These are phyloP conservation scores for Oncorhynchus clarkii DNA, from an alignment of 2,113 vertebrate species.

Conservation along the genomic window DNA sequence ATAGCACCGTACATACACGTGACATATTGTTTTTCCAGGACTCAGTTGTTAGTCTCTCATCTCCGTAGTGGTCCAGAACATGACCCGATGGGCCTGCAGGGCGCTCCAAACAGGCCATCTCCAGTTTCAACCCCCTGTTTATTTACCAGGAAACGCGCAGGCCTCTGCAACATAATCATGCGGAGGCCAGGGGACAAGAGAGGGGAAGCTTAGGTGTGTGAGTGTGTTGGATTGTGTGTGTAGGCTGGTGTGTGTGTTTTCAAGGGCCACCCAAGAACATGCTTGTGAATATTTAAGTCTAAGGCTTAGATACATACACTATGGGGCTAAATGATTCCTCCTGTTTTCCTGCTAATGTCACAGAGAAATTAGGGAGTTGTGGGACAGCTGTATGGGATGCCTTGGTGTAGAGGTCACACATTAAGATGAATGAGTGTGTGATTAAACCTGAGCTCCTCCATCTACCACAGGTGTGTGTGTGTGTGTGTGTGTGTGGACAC, in stretches of 20 bases:
- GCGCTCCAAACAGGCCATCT: conserved; percentile 27
- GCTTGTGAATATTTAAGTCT: not conserved
- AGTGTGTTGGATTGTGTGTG: not conserved
- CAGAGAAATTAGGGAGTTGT: not conserved
- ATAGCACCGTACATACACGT: not conserved
- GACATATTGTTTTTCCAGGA: not conserved
- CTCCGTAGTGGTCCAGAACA: not conserved
- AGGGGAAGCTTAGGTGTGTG: conserved; percentile 10
- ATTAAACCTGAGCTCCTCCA: not conserved
- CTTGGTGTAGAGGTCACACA: not conserved
- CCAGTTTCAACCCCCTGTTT: conserved; percentile 34
- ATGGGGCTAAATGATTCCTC: too few relatives aligned
- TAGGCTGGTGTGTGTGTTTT: not conserved
- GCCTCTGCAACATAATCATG: not conserved
- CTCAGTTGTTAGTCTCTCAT: not conserved
- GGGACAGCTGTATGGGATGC: not conserved
- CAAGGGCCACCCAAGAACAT: conserved; percentile 22
- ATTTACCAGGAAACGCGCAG: conserved; percentile 55
- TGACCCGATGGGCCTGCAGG: conserved; percentile 7
- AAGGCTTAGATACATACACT: too few relatives aligned
- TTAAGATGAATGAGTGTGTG: not conserved
- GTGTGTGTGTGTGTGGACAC: too few relatives aligned
- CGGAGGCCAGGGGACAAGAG: not conserved
- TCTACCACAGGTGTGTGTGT: not conserved
- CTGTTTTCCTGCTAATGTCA: too few relatives aligned